phyloP scores from a whole-genome alignment of 2,797 vertebrate genomes.

The Sebastes taczanowskii region DNA sequence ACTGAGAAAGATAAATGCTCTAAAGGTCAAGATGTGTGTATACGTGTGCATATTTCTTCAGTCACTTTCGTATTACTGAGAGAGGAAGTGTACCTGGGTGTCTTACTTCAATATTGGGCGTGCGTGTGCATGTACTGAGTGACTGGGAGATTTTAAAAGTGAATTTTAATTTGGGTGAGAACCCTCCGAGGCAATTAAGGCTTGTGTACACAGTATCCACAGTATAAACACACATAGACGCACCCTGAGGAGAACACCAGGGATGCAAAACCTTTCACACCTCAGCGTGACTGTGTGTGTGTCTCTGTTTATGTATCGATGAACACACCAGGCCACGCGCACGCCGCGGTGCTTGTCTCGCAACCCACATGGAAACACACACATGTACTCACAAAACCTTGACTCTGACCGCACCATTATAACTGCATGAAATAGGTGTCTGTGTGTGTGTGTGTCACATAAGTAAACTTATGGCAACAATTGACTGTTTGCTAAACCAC shows the following conservation, averaged over 20 bases:
- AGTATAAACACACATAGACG: not conserved
- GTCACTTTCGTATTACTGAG: slow-evolving; percentile 15
- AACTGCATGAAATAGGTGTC: slow-evolving; percentile 19
- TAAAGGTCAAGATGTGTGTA: slow-evolving; percentile 17
- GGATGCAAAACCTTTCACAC: slow-evolving; percentile 54
- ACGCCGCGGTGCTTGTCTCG: slow-evolving; percentile 12
- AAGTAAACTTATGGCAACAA: not conserved
- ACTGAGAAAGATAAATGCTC: slow-evolving; percentile 17
- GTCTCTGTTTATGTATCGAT: slow-evolving; percentile 51
- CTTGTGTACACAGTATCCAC: slow-evolving; percentile 32
- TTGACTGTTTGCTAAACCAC: not conserved
- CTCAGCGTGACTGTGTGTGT: slow-evolving; percentile 34
- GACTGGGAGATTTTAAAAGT: slow-evolving; percentile 48
- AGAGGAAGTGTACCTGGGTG: not conserved
- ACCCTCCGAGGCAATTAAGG: slow-evolving; percentile 51
- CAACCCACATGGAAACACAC: slow-evolving; percentile 13
- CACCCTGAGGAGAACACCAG: slow-evolving; percentile 39
- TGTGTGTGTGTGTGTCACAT: not conserved
- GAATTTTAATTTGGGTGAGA: slow-evolving; percentile 61
- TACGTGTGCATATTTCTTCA: not conserved
- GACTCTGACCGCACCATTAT: slow-evolving; percentile 4
- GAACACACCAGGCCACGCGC: slow-evolving; percentile 40
- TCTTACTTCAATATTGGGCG: slow-evolving; percentile 15
- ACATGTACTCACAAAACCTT: slow-evolving; percentile 31
- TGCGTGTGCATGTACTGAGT: slow-evolving; percentile 21